A percentile compares a stretch with the other conserved stretches of the same genome.
These are phyloP conservation scores for Diplodus puntazzo DNA, from an alignment of 2,797 vertebrate genomes.

Conservation along the genomic window DNA sequence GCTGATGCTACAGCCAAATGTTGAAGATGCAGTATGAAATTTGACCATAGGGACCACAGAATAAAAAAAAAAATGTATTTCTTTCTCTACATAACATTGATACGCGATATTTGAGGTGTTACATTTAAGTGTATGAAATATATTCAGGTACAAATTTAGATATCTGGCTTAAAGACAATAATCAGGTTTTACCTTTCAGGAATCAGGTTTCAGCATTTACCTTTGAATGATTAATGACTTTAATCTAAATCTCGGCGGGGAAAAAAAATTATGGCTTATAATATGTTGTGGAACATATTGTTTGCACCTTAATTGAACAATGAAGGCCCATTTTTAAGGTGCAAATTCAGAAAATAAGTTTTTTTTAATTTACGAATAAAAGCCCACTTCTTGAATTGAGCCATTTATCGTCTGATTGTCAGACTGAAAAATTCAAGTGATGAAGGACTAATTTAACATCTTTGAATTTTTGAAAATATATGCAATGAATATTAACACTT, in stretches of 20 bases:
- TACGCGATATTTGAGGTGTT: not conserved
- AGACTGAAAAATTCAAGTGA: not conserved
- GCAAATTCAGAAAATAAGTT: not conserved
- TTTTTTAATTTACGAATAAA: not conserved
- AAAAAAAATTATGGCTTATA: not conserved
- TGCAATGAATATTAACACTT: no score
- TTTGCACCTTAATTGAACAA: not conserved
- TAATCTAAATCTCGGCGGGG: no score
- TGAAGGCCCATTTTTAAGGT: not conserved
- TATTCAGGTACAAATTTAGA: not conserved
- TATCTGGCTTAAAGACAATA: not conserved
- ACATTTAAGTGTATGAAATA: not conserved
- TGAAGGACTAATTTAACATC: no score
- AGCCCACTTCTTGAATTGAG: not conserved
- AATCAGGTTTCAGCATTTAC: not conserved
- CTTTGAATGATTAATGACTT: not conserved
- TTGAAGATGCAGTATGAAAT: not conserved
- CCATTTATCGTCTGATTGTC: not conserved
- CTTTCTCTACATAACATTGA: not conserved
- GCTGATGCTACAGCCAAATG: conserved; percentile 9
- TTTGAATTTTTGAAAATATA: no score
- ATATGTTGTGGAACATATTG: not conserved
- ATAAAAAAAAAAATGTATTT: no score
- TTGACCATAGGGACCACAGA: not conserved
- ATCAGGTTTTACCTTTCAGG: not conserved